Evolutionary conservation across 2,888 invertebrate species (phyloP).

Genomic region (Argyra leucocephala): DNA sequence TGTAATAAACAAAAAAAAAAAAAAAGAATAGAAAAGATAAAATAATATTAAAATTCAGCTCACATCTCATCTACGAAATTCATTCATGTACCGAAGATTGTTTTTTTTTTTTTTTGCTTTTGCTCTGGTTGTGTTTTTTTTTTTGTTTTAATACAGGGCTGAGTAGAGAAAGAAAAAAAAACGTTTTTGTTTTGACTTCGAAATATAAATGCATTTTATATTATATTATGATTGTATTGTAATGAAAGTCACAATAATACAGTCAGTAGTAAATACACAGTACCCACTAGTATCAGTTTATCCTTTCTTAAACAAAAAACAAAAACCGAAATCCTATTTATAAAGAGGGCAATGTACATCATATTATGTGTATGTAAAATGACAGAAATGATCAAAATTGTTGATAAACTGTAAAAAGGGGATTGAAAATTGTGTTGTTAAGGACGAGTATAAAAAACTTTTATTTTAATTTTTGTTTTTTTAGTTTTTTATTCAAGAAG

Average conservation of each 20-base stretch:
- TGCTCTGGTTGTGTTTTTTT: too few relatives aligned
- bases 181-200: too few relatives aligned
- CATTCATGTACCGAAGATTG: neutral
- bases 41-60: neutral
- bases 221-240: neutral
- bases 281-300: neutral
- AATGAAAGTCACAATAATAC: neutral
- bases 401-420: too few relatives aligned
- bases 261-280: neutral
- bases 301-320: too few relatives aligned
- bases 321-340: too few relatives aligned
- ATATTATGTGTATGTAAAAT: neutral
- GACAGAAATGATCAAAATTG: neutral
- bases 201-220: neutral
- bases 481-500: neutral
- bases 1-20: neutral
- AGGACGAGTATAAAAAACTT: too few relatives aligned
- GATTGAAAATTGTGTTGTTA: too few relatives aligned
- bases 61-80: neutral
- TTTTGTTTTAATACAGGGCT: too few relatives aligned
- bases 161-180: too few relatives aligned
- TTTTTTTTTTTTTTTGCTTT: neutral
- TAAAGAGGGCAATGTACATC: neutral
- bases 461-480: neutral
- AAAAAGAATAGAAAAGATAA: neutral